Percentiles rank a stretch among this genome's conserved stretches.
These are phyloP conservation scores for Danaus chrysippus DNA, from an alignment of 2,888 invertebrate species.

Conservation along the genomic window DNA sequence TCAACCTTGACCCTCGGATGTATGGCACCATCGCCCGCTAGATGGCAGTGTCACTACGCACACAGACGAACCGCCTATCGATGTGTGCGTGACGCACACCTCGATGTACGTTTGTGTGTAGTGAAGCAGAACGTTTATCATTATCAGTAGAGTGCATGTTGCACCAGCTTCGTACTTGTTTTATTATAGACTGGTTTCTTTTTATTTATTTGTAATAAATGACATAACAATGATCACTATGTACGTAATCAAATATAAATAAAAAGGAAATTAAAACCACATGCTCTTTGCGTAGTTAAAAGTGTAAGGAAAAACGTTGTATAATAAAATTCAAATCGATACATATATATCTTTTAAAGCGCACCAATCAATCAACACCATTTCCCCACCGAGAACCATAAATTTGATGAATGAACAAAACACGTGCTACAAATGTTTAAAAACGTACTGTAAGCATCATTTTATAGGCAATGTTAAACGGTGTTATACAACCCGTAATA, in stretches of 20 bases:
- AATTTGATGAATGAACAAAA: constrained; percentile 78
- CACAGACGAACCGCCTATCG: constrained; percentile 41
- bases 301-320: neutral
- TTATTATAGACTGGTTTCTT: constrained; percentile 1
- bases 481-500: constrained; percentile 73
- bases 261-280: too few relatives aligned
- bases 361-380: constrained; percentile 58
- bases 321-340: neutral
- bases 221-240: too few relatives aligned
- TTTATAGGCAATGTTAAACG: constrained; percentile 79
- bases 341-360: constrained; percentile 5
- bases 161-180: constrained; percentile 27
- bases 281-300: neutral
- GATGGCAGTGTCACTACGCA: constrained; percentile 60
- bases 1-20: constrained; percentile 66
- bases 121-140: constrained; percentile 26
- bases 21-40: constrained; percentile 51
- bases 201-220: too few relatives aligned
- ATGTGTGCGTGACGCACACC: constrained; percentile 60
- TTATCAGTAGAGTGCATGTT: constrained; percentile 33
- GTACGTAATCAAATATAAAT: too few relatives aligned
- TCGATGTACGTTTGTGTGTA: constrained; percentile 25
- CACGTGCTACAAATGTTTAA: constrained; percentile 78
- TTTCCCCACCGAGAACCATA: constrained; percentile 74
- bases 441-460: constrained; percentile 74